Base-by-base conservation (phyloP, 2,113 vertebrate genomes). In the Oxyruncus cristatus region DNA sequence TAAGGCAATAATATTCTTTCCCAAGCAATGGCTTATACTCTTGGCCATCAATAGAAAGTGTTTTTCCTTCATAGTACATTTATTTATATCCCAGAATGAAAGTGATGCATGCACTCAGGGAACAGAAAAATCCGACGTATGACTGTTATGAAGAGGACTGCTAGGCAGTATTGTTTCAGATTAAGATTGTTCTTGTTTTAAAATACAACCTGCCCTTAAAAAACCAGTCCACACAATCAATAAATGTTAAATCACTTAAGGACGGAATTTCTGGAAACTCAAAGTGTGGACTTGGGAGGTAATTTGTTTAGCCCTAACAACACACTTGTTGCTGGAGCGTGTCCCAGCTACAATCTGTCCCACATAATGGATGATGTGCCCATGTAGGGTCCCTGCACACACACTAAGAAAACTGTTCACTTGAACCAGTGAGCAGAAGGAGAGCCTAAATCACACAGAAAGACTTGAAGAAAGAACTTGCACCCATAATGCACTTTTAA, bases 1-100 rank as follows among this genome's bases (percentile, higher is more conserved):
- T 55, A 89, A 83, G 85, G 50, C 58, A 85, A 85, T 85, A 85
- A 70, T 90, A 96, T 42, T 91, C 23, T 85, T 92, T 87, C 41
- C 39, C 71, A 92, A 85, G 50, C 32, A 88, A 35, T 46, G 17
- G 20, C 30, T 67, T 74, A 67, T 46, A 74, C 15, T 71, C 35
- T 75, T 62, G 41, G 20, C 52, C 39, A 50, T 71, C 80, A 41
- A 19, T 3, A 89, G 56, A 61, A 84, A 58, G 18, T 61, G 16
- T 9, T 75, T 81, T 71, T 92, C 41, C 68, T 89, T 53, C 39
- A 10, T 41, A 89, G 44, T 47, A 47, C 33, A 15, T 78, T 78
- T 93, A 63, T 76, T 82, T 72, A 52, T 59, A 82, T 46, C 17
- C 52, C 35, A 85, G 21, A 72, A 72, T 24, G 23, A 88, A 81